These are phyloP conservation scores for Lottia gigantea DNA, from an alignment of 2,888 invertebrate genomes.

Conservation along the genomic window DNA sequence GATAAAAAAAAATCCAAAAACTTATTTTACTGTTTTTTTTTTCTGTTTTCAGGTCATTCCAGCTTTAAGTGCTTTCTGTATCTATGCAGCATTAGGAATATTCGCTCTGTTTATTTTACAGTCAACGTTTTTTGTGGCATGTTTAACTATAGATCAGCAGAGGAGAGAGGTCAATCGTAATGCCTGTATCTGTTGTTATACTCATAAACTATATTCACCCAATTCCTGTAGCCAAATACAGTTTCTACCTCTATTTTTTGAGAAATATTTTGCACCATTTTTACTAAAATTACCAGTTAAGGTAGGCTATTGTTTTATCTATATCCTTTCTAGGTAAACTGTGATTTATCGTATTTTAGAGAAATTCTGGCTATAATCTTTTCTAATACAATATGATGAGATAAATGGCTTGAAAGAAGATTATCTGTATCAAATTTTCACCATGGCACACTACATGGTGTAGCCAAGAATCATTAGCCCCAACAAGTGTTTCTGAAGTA, in stretches of 20 bases:
- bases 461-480: too few species aligned
- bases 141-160: conserved; percentile 78
- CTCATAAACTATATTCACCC: conserved; percentile 73
- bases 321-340: too few species aligned
- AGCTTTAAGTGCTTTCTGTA: conserved; percentile 83
- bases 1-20: not conserved
- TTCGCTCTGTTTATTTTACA: conserved; percentile 77
- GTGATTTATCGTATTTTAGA: too few species aligned
- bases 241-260: conserved; percentile 74
- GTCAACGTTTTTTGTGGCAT: conserved; percentile 84
- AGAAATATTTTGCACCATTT: conserved; percentile 75
- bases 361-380: too few species aligned
- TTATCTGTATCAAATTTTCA: too few species aligned
- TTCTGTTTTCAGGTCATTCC: conserved; percentile 76
- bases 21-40: not conserved
- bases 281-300: conserved; percentile 78
- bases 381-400: too few species aligned
- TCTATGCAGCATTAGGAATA: conserved; percentile 83
- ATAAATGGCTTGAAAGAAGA: too few species aligned
- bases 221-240: conserved; percentile 73
- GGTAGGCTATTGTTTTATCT: conserved; percentile 62
- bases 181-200: conserved; percentile 73
- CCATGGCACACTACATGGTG: too few species aligned
- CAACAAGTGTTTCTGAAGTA: too few species aligned
- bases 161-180: conserved; percentile 52